Evolutionary conservation across 2,888 invertebrate genomes (phyloP).

Genomic region (Arctia plantaginis): DNA sequence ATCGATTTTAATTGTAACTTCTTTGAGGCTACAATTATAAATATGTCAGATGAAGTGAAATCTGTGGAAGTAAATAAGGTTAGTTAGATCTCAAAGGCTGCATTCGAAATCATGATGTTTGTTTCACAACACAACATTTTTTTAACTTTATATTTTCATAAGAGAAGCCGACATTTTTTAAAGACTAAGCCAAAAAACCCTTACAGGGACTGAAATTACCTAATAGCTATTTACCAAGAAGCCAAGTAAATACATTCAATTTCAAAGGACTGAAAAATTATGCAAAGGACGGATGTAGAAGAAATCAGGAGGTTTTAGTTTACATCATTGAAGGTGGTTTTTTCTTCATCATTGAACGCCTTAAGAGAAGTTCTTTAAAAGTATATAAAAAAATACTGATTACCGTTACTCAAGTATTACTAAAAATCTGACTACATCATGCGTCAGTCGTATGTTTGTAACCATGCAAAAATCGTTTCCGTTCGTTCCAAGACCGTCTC

Average conservation of each 20-base stretch:
- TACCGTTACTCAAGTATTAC: neutral
- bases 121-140: neutral
- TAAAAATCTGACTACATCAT: neutral
- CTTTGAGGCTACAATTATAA: constrained; percentile 34
- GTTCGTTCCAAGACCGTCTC: too few species aligned
- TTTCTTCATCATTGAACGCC: neutral
- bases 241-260: neutral
- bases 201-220: neutral
- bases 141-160: neutral
- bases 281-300: neutral
- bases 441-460: neutral
- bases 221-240: neutral
- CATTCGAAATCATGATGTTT: neutral
- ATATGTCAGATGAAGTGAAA: constrained; percentile 21
- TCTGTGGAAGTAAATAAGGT: neutral
- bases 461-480: too few species aligned
- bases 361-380: neutral
- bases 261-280: neutral
- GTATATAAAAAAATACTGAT: neutral
- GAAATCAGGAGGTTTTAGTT: neutral
- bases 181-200: neutral
- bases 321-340: neutral
- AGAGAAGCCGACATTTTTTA: neutral
- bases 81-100: neutral
- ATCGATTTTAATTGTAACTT: constrained; percentile 43